phyloP scores from a whole-genome alignment of 2,888 invertebrate species.

The Chalcis sispes region DNA sequence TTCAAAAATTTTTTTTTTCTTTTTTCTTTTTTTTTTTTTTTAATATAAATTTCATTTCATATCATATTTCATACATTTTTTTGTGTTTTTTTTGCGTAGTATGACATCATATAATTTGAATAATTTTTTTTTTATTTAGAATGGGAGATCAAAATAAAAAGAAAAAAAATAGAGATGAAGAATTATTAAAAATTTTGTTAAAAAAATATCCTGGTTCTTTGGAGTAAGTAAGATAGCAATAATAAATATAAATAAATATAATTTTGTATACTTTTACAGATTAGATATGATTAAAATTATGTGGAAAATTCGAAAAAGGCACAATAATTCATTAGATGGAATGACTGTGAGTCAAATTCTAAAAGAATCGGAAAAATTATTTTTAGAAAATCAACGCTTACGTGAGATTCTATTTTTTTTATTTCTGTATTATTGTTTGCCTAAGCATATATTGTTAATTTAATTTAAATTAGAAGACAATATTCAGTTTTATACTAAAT shows the following conservation, averaged over 20 bases:
- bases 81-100: too few species aligned
- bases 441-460: conserved; percentile 1
- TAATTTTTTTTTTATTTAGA: conserved; percentile 1
- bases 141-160: not conserved
- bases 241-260: not conserved
- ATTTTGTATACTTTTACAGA: conserved; percentile 54
- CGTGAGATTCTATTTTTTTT: conserved; percentile 54
- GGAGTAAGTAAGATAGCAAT: conserved; percentile 59
- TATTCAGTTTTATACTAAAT: too few species aligned
- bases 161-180: conserved; percentile 55
- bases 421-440: conserved; percentile 1
- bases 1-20: too few species aligned
- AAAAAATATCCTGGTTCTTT: conserved; percentile 59
- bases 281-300: conserved; percentile 63
- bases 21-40: too few species aligned
- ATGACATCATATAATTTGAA: too few species aligned
- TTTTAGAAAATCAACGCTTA: conserved; percentile 54
- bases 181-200: conserved; percentile 58
- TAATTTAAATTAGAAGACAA: not conserved
- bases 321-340: conserved; percentile 62
- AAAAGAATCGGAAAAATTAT: conserved; percentile 57
- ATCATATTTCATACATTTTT: too few species aligned
- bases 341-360: conserved; percentile 59
- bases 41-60: too few species aligned
- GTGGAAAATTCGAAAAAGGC: conserved; percentile 60